Conservation (phyloP, 2,113 vertebrate genomes). For the Neotoma lepida region DNA sequence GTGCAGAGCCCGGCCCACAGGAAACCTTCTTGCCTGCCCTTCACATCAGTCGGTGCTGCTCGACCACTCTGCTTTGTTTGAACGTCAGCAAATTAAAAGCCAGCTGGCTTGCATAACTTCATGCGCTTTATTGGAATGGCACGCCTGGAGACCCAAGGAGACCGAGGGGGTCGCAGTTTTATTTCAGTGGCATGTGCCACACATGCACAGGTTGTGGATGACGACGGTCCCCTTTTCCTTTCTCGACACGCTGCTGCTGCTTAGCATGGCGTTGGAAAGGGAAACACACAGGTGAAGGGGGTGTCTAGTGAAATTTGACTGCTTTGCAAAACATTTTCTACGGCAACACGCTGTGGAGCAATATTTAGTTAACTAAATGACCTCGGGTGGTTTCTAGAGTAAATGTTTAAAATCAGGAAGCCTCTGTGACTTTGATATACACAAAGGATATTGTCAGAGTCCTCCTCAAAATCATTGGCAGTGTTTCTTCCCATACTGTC, state of each 20-base stretch:
- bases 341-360: background rate
- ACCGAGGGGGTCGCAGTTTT: background rate
- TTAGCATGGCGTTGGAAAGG: background rate
- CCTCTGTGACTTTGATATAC: constrained; percentile 40
- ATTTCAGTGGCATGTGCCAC: background rate
- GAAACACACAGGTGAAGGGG: background rate
- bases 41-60: background rate
- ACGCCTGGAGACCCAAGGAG: background rate
- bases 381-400: constrained; percentile 43
- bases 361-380: constrained; percentile 54
- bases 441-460: background rate
- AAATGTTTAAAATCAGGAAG: constrained; percentile 49
- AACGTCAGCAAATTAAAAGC: background rate
- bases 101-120: background rate
- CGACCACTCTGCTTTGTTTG: background rate
- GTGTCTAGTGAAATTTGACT: constrained; percentile 10
- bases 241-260: background rate
- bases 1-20: background rate
- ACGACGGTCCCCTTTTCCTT: background rate
- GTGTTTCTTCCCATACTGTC: background rate
- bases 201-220: rapidly evolving
- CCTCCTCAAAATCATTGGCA: background rate
- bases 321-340: constrained; percentile 28
- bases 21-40: background rate
- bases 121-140: background rate